phyloP scores from a whole-genome alignment of 2,888 invertebrate species.

The Epirrhoe alternata region DNA sequence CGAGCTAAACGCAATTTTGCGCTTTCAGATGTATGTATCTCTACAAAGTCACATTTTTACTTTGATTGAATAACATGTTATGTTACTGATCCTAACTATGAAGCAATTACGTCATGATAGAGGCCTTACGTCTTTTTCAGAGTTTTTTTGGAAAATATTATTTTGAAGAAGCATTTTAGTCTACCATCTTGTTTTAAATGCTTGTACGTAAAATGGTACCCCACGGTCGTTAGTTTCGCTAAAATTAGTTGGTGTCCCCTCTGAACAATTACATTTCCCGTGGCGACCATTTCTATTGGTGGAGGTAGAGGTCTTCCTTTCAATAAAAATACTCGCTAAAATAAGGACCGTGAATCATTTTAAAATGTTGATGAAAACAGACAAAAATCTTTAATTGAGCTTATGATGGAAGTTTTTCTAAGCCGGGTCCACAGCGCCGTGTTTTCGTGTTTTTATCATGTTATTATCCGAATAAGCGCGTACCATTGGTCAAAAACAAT shows the following conservation, averaged over 20 bases:
- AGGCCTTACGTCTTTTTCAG: too few relatives aligned
- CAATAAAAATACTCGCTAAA: conserved; percentile 29
- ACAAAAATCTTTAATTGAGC: background rate
- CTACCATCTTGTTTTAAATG: background rate
- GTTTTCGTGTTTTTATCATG: too few relatives aligned
- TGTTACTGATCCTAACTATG: too few relatives aligned
- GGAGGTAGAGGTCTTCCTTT: conserved; percentile 24
- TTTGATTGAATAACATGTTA: too few relatives aligned
- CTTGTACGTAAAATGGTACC: conserved; percentile 4
- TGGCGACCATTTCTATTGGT: conserved; percentile 32
- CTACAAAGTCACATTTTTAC: too few relatives aligned
- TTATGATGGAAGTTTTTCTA: too few relatives aligned
- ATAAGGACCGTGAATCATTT: background rate
- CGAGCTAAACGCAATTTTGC: too few relatives aligned
- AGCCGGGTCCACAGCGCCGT: too few relatives aligned
- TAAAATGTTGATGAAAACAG: background rate
- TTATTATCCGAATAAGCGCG: too few relatives aligned
- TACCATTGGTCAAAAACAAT: too few relatives aligned
- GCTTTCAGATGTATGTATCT: too few relatives aligned
- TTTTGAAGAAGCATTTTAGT: conserved; percentile 30
- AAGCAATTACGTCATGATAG: too few relatives aligned
- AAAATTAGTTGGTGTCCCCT: conserved; percentile 75
- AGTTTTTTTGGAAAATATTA: background rate
- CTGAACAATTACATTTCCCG: conserved; percentile 65
- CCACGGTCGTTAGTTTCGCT: conserved; percentile 66